Evolutionary conservation across 2,113 vertebrate species (phyloP), one percentile per base, ranked within the genome.

Genomic region (Manacus vitellinus): DNA sequence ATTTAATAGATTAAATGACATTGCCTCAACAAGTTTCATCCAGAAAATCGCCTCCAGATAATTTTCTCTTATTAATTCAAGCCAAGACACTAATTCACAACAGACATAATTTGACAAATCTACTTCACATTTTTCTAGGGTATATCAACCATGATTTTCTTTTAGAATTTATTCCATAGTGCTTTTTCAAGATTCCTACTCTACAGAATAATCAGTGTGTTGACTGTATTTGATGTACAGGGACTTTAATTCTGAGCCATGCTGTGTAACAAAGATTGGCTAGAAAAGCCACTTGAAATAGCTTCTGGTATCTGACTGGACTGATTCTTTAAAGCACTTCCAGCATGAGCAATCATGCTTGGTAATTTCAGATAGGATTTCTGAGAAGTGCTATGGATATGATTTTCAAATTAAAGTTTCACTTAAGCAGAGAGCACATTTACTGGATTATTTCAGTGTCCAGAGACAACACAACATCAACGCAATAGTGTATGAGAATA

Each of bases 361-460:
- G 30, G 56, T 62, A 90, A 95, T 74, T 95, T 91, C 59, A 93
- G 83, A 94, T 67, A 68, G 55, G 79, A 85, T 88, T 95, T 96
- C 88, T 17, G 30, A 67, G 88, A 96, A 93, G 41, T 37, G 55
- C 61, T 83, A 25, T n/a, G 23, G 75, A 96, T 71, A 68, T 61
- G 72, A 93, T 93, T 95, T 94, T 95, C 63, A 80, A 96, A 90
- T 92, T 77, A 76, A 93, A 90, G 83, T 75, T 88, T 54, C 76
- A 84, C 61, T 89, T 95, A 77, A 67, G 59, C 72, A 91, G 78
- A 71, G 44, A 90, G 20, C 23, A 86, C 78, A 70, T 76, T 85
- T 79, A 73, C 78, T 59, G 67, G 51, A 95, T 96, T 88, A 92
- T 93, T 94, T 90, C 68, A 77, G 16, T 37, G 59, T 88, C 61